Evolutionary conservation across 2,113 vertebrate species (phyloP), one percentile per base, ranked within the genome.

Genomic region (Coreoperca whiteheadi): DNA sequence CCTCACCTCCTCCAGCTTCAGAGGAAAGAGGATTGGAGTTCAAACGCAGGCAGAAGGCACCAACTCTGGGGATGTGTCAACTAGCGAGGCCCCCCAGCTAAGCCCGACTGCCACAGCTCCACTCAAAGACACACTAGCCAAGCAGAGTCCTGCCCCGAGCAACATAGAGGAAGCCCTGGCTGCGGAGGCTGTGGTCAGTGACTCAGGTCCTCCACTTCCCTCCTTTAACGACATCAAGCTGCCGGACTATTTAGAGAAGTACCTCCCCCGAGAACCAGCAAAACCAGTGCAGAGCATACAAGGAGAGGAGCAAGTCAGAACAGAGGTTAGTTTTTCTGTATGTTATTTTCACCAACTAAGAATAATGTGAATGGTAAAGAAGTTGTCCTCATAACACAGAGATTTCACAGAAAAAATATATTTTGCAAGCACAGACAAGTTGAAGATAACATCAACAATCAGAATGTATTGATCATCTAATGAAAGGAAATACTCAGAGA

Each of bases 191-290:
- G 88, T 74, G 91, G 85, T 89, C 89, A 82, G 80, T 90, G 76
- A 91, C 84, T 94, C 87, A 85, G 61, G 48, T 1, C 90, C 91
- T 83, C 88, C 87, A 61, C 63, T 92, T 87, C 91, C 95, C 57
- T 93, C 95, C 90, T 94, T 95, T 92, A 92, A 94, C 74, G 95
- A 94, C 88, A 85, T 94, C 83, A 96, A 94, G 89, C 93, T 96
- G 89, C 94, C 96, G 18, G 93, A 92, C 85, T 95, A 93, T 92
- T 94, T 96, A 92, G 96, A 97, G 92, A 97, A 97, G 80, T 91
- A 94, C 88, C 88, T 94, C 72, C 95, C 93, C 83, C 93, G 83
- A 75, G 95, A 95, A 48, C 82, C 85, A 60, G 63, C 41, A 12
- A 94, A 89, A 85, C 63, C 87, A 77, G 91, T 86, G 71, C 95